These are phyloP conservation scores for Idris sp. DNA, from an alignment of 1,140 invertebrate genomes.

Conservation along the genomic window DNA sequence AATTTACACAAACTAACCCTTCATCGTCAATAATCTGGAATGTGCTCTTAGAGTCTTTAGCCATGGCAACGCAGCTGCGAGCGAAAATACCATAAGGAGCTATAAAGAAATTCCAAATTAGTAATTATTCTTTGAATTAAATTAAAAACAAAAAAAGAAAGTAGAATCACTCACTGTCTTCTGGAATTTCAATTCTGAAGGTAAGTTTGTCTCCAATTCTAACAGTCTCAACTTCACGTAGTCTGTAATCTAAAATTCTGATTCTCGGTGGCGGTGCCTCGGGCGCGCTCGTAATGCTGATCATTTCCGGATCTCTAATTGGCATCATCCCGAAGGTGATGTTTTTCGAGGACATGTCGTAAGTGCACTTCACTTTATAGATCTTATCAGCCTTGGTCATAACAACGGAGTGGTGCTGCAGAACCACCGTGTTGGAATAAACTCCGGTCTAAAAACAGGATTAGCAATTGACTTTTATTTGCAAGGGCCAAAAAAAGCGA, in stretches of 20 bases:
- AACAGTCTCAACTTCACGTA: slow-evolving; percentile 94
- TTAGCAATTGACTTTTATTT: too few relatives aligned
- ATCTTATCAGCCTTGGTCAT: slow-evolving; percentile 98
- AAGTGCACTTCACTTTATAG: slow-evolving; percentile 97
- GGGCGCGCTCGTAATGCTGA: slow-evolving; percentile 95
- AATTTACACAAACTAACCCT: slow-evolving; percentile 81
- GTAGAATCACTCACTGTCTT: slow-evolving; percentile 89
- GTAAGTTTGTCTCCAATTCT: slow-evolving; percentile 95
- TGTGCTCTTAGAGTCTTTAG: slow-evolving; percentile 96
- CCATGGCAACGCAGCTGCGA: slow-evolving; percentile 96
- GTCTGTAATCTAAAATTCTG: slow-evolving; percentile 89
- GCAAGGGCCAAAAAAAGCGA: too few relatives aligned
- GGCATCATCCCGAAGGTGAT: slow-evolving; percentile 98
- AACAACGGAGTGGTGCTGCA: slow-evolving; percentile 96
- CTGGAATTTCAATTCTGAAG: slow-evolving; percentile 96
- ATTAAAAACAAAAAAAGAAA: too few relatives aligned
- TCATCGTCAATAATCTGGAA: slow-evolving; percentile 97
- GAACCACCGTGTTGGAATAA: slow-evolving; percentile 95
- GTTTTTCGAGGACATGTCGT: slow-evolving; percentile 97
- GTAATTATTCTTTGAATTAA: too few relatives aligned
- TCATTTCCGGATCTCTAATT: slow-evolving; percentile 95
- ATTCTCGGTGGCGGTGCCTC: slow-evolving; percentile 96
- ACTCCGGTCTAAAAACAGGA: slow-evolving; percentile 88
- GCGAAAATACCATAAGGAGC: slow-evolving; percentile 97
- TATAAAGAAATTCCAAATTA: slow-evolving; percentile 74